These are phyloP conservation scores for Amblyopsis rosae DNA, from an alignment of 2,113 vertebrate species.

Conservation along the genomic window DNA sequence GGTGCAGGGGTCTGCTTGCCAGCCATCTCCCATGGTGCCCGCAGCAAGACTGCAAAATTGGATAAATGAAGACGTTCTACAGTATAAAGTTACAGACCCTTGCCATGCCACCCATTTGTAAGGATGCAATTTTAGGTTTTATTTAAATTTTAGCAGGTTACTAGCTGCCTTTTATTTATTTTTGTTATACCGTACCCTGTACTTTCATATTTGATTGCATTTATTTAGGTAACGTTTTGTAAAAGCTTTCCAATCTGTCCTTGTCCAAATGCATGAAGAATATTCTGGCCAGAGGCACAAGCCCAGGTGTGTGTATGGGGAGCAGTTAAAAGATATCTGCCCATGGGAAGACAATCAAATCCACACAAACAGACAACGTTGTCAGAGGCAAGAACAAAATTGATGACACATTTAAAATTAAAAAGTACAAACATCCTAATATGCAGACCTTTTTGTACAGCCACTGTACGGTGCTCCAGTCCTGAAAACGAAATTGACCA, in stretches of 20 bases:
- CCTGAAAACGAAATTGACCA: slow-evolving; percentile 50
- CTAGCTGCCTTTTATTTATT: background rate
- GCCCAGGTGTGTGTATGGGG: slow-evolving; percentile 28
- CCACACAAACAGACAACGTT: slow-evolving; percentile 29
- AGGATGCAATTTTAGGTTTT: slow-evolving; percentile 29
- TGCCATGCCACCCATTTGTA: slow-evolving; percentile 26
- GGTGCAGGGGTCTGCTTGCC: slow-evolving; percentile 32
- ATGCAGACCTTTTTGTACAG: background rate
- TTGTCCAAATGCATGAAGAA: slow-evolving; percentile 22
- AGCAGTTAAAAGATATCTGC: slow-evolving; percentile 25
- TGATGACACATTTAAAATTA: slow-evolving; percentile 11
- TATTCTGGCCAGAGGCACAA: slow-evolving; percentile 12
- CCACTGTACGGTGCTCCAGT: slow-evolving; percentile 51
- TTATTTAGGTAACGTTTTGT: background rate
- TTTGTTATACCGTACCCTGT: background rate
- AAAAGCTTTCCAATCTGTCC: background rate
- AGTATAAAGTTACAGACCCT: slow-evolving; percentile 10
- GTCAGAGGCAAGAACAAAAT: slow-evolving; percentile 32
- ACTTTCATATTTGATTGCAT: background rate
- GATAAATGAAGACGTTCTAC: slow-evolving; percentile 47
- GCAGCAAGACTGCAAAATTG: slow-evolving; percentile 37
- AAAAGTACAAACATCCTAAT: slow-evolving; percentile 30
- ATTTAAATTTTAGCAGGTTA: slow-evolving; percentile 14
- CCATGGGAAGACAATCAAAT: slow-evolving; percentile 21
- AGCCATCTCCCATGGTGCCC: slow-evolving; percentile 32